A percentile compares a stretch with the other conserved stretches of the same genome.
These are phyloP conservation scores for Julus scandinavius DNA, from an alignment of 2,888 invertebrate genomes.

Conservation along the genomic window DNA sequence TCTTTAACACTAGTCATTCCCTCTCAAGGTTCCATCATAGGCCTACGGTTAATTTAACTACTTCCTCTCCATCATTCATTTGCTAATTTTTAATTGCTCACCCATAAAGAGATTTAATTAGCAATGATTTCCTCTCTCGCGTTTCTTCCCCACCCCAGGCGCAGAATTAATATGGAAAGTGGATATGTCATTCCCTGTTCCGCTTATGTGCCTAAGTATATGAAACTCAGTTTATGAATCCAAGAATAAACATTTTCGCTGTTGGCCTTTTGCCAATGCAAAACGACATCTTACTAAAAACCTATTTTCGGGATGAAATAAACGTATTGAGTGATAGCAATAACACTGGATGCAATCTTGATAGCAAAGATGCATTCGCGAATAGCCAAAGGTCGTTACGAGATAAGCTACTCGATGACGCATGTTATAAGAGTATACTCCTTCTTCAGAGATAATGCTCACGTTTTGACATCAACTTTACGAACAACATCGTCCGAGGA, in stretches of 20 bases:
- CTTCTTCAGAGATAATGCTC: background rate
- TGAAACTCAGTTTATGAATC: background rate
- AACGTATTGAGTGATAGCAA: constrained; percentile 10
- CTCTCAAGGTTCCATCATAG: background rate
- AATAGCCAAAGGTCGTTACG: too few species aligned
- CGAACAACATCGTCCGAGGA: background rate
- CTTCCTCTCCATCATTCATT: constrained; percentile 39
- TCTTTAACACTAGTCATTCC: constrained; percentile 18
- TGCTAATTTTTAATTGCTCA: constrained; percentile 36
- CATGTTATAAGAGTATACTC: background rate
- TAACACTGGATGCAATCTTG: background rate
- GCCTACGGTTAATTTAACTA: constrained; percentile 30
- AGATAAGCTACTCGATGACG: background rate
- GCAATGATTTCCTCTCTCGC: constrained; percentile 33
- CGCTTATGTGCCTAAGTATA: background rate
- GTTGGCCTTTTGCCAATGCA: constrained; percentile 16
- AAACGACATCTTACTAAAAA: constrained; percentile 3
- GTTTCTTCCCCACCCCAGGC: constrained; percentile 9
- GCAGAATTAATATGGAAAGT: constrained; percentile 36
- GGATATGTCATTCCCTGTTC: constrained; percentile 6
- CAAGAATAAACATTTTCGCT: constrained; percentile 27
- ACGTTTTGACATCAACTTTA: background rate
- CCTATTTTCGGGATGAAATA: background rate
- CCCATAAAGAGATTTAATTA: constrained; percentile 40
- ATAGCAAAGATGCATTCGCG: background rate